Conservation (phyloP, 2,113 vertebrate species). For the Bungarus multicinctus region DNA sequence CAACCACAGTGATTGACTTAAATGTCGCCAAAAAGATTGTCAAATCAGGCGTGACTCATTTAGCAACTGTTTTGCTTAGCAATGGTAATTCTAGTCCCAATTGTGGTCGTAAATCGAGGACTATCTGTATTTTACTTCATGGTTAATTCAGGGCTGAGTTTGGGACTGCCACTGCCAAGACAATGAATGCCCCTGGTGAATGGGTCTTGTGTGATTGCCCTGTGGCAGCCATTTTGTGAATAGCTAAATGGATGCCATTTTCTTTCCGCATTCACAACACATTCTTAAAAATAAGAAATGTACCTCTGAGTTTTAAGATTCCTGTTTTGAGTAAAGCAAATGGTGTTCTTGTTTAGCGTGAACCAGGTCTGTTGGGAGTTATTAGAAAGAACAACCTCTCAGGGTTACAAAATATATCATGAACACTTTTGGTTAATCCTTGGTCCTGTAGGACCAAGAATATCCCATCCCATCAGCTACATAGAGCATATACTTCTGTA, state of each 20-base stretch:
- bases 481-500: not conserved
- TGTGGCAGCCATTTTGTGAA: not conserved
- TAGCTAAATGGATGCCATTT: not conserved
- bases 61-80: too few relatives aligned
- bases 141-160: not conserved
- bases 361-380: not conserved
- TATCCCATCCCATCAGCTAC: not conserved
- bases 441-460: not conserved
- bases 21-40: too few relatives aligned
- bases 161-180: not conserved
- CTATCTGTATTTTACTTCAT: not conserved
- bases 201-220: not conserved
- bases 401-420: not conserved
- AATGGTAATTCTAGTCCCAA: too few relatives aligned
- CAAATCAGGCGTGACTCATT: too few relatives aligned
- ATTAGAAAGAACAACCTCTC: not conserved
- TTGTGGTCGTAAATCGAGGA: too few relatives aligned
- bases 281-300: not conserved
- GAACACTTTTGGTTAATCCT: not conserved
- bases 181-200: not conserved
- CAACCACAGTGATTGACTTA: too few relatives aligned
- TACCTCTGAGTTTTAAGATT: not conserved
- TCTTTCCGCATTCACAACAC: not conserved
- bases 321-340: not conserved
- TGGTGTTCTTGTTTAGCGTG: not conserved